Evolutionary conservation across 2,888 invertebrate species (phyloP), one percentile per base, ranked within the genome.

Genomic region (Agonopterix heracliana): DNA sequence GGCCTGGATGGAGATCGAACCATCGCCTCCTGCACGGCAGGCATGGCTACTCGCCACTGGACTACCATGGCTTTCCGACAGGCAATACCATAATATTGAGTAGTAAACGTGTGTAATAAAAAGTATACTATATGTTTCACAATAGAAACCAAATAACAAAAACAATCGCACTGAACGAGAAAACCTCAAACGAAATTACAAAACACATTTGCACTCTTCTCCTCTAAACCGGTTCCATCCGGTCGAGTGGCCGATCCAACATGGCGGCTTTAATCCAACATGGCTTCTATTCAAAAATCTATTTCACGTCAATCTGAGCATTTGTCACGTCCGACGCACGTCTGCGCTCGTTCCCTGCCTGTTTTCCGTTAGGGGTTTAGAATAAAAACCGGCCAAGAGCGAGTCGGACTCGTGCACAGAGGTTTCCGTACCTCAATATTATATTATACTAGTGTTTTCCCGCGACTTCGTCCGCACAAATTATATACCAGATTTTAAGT

Each of bases 251-350:
- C 48, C 62, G 55, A 60, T 65, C 70, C 74, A 75, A 78, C 65
- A 74, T 71, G 74, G 73, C 71, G 50, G 60, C 26, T 14, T 3
- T 13, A 45, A n/a, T 34, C 9, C 8, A 54, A 9, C 3, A 12
- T 13, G 64, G 26, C 26, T 26, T 7, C 67, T 59, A 68, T 78
- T 81, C 77, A 77, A 79, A 79, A 81, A 79, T 74, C 81, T 68
- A 85, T 85, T 85, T 81, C 80, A 80, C 84, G 84, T 85, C 82
- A 82, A 82, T 85, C 78, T 81, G 76, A 71, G 70, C 82, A 80
- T 78, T 80, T 68, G 71, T 69, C 74, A 67, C 70, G 71, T 70
- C 66, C 51, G 52, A 53, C 61, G 60, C 65, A 63, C 60, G 59
- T 44, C 41, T 45, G 43, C 43, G 34, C 12, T 26, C 26, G 26